Conservation (phyloP, 92 coral and sea anemone genomes). For the Parazoanthus swiftii region DNA sequence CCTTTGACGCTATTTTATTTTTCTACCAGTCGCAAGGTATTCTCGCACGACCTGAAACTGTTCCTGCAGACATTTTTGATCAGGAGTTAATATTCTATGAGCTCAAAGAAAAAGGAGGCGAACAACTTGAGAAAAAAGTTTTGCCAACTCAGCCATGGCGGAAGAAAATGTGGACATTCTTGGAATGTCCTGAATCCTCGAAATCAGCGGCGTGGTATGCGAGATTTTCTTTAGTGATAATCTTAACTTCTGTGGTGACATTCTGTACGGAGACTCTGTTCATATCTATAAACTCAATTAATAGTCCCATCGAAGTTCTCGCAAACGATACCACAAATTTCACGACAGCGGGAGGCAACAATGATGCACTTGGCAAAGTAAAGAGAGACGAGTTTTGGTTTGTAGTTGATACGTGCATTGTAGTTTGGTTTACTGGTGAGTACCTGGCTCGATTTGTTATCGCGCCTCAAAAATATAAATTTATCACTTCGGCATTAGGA, state of each 20-base stretch:
- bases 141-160: conserved; percentile 63
- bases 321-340: conserved; percentile 30
- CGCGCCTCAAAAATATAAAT: conserved; percentile 64
- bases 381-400: conserved; percentile 73
- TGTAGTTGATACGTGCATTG: conserved; percentile 78
- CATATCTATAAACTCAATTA: conserved; percentile 31
- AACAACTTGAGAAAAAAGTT: conserved; percentile 4
- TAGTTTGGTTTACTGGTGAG: conserved; percentile 81
- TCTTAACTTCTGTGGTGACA: conserved; percentile 67
- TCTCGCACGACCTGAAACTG: conserved; percentile 80
- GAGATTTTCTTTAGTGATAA: conserved; percentile 65
- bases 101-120: conserved; percentile 51
- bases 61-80: conserved; percentile 79
- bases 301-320: background rate
- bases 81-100: conserved; percentile 81
- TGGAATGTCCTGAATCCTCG: conserved; percentile 85
- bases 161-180: conserved; percentile 66
- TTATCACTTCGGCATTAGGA: conserved; percentile 70
- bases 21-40: conserved; percentile 93
- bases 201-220: conserved; percentile 64
- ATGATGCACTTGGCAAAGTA: background rate
- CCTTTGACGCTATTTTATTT: conserved; percentile 91
- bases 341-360: background rate
- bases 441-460: conserved; percentile 70
- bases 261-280: conserved; percentile 83